These are phyloP conservation scores for Pungitius pungitius DNA, from an alignment of 2,113 vertebrate genomes.

Conservation along the genomic window DNA sequence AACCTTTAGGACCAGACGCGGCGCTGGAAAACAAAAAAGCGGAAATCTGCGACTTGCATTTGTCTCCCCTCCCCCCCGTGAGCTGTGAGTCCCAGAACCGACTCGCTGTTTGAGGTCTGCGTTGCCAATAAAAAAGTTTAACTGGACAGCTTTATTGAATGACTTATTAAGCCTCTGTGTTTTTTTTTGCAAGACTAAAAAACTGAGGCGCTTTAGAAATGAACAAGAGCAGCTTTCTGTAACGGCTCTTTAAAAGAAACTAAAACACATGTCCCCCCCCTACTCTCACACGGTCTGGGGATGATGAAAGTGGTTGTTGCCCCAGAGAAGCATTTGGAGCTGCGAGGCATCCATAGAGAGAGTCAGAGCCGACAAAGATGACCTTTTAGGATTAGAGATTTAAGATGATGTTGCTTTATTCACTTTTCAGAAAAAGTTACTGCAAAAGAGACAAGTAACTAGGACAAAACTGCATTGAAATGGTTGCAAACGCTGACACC, in stretches of 20 bases:
- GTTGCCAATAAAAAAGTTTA: conserved; percentile 59
- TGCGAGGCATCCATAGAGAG: conserved; percentile 36
- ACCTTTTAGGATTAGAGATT: conserved; percentile 32
- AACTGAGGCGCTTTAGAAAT: conserved; percentile 62
- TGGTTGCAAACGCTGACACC: neutral
- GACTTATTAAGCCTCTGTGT: conserved; percentile 68
- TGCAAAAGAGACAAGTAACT: neutral
- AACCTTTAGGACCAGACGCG: conserved; percentile 6
- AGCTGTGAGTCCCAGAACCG: conserved; percentile 41
- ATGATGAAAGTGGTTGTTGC: conserved; percentile 69
- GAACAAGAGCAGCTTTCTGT: conserved; percentile 66
- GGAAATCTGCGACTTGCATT: conserved; percentile 32
- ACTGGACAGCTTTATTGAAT: conserved; percentile 71
- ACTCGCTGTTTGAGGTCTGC: conserved; percentile 43
- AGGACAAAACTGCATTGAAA: neutral
- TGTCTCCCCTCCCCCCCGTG: neutral
- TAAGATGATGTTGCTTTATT: neutral
- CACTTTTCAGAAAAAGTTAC: neutral
- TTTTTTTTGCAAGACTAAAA: conserved; percentile 56
- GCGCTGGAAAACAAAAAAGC: conserved; percentile 19
- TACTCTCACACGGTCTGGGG: conserved; percentile 44
- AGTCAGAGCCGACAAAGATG: conserved; percentile 42
- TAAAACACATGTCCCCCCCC: conserved; percentile 21
- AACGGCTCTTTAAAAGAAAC: conserved; percentile 12
- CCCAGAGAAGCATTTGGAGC: conserved; percentile 50